Base-by-base conservation (phyloP, 2,888 invertebrate species). In the Bugulina stolonifera region DNA sequence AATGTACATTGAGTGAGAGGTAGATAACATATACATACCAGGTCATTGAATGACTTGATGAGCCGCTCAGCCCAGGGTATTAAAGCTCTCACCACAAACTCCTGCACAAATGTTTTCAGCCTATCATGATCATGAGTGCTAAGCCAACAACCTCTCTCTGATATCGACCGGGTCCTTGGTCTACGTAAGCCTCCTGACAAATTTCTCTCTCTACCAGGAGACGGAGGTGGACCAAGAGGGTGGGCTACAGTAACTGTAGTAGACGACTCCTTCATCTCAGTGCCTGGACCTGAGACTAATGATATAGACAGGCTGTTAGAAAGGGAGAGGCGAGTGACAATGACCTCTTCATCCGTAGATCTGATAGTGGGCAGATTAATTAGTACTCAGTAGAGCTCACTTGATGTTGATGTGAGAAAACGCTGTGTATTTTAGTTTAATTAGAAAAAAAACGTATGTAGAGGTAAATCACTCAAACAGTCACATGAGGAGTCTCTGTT, bases 1-100 rank as follows among this genome's bases (percentile, higher is more conserved):
- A n/a, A n/a, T n/a, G n/a, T n/a, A n/a, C n/a, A n/a, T n/a, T n/a
- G n/a, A n/a, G n/a, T n/a, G n/a, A n/a, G n/a, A n/a, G n/a, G n/a
- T n/a, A n/a, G n/a, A n/a, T n/a, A n/a, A n/a, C n/a, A 57, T 0
- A 57, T 27, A 34, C 69, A 35, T 72, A 86, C 84, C 80, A 84
- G 81, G 54, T 87, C 86, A 77, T 83, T 83, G 35, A 85, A 77
- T 73, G 89, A 87, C 72, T 89, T 88, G 79, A 98, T 91, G 84
- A 93, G 91, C 81, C 91, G 90, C 83, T 99, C 98, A 54, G 94
- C 90, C 84, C 94, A 93, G 0, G 97, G 97, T 75, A 97, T 86
- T 73, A 98, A 86, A 29, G 93, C 92, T 79, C 91, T 90, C 22
- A 90, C 88, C 73, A 91, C 90, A 86, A 94, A 96, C 80, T 96